These are phyloP conservation scores for Lycodopsis pacificus DNA, from an alignment of 2,797 vertebrate genomes.

Conservation along the genomic window DNA sequence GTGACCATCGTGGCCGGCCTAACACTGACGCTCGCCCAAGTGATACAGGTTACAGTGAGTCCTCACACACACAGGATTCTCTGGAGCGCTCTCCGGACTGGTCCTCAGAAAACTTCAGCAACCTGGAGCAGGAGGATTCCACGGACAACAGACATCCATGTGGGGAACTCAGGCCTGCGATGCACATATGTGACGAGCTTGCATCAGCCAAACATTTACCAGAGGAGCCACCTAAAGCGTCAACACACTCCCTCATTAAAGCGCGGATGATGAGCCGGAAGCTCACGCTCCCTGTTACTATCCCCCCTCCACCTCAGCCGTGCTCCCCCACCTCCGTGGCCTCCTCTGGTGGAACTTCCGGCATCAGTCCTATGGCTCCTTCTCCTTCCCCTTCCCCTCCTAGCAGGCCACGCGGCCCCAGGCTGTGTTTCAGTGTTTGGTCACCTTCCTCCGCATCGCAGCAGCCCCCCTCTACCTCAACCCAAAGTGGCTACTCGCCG, in stretches of 20 bases:
- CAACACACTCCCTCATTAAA: slow-evolving; percentile 74
- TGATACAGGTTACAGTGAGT: slow-evolving; percentile 76
- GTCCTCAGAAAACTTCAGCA: slow-evolving; percentile 85
- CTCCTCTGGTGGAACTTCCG: slow-evolving; percentile 75
- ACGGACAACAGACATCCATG: slow-evolving; percentile 63
- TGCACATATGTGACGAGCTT: slow-evolving; percentile 79
- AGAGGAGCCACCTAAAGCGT: slow-evolving; percentile 73
- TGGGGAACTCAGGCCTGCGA: slow-evolving; percentile 70
- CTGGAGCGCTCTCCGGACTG: slow-evolving; percentile 82
- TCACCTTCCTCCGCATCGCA: slow-evolving; percentile 81
- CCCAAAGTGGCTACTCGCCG: slow-evolving; percentile 67
- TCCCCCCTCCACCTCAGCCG: slow-evolving; percentile 78
- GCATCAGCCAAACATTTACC: slow-evolving; percentile 81
- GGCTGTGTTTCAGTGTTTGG: slow-evolving; percentile 89
- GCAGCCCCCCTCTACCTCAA: slow-evolving; percentile 82
- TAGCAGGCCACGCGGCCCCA: slow-evolving; percentile 78
- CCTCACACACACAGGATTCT: slow-evolving; percentile 82
- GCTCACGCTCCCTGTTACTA: slow-evolving; percentile 80
- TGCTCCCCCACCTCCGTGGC: slow-evolving; percentile 79
- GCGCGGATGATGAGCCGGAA: slow-evolving; percentile 81
- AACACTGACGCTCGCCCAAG: slow-evolving; percentile 66
- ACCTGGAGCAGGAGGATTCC: slow-evolving; percentile 77
- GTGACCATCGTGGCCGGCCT: slow-evolving; percentile 65
- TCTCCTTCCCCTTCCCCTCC: slow-evolving; percentile 80
- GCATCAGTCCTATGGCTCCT: slow-evolving; percentile 75